phyloP scores from a whole-genome alignment of 2,888 invertebrate genomes.

The Ornithoptera priamus region DNA sequence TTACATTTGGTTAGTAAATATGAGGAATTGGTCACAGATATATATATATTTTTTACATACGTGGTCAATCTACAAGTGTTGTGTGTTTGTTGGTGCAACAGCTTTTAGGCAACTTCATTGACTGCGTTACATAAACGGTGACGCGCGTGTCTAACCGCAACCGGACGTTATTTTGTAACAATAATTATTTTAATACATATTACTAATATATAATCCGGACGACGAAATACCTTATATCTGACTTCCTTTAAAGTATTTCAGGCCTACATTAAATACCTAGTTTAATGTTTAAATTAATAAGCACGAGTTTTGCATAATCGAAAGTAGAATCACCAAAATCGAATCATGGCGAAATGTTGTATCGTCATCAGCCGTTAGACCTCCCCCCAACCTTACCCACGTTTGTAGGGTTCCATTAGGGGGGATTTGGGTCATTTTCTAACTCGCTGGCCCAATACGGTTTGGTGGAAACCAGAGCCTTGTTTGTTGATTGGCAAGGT shows the following conservation, averaged over 20 bases:
- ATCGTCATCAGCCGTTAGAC: too few relatives aligned
- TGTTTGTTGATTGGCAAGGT: too few relatives aligned
- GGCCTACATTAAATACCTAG: too few relatives aligned
- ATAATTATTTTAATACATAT: constrained; percentile 7
- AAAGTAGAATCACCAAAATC: too few relatives aligned
- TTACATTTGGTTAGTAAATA: not conserved
- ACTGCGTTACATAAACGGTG: constrained; percentile 20
- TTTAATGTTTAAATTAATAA: too few relatives aligned
- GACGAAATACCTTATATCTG: constrained; percentile 13
- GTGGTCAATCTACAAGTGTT: constrained; percentile 17
- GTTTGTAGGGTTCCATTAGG: too few relatives aligned
- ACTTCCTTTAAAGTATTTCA: not conserved
- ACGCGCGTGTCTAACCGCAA: constrained; percentile 12
- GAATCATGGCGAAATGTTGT: too few relatives aligned
- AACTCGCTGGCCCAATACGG: too few relatives aligned
- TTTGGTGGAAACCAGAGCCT: too few relatives aligned
- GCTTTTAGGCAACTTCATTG: constrained; percentile 26
- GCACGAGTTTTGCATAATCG: too few relatives aligned
- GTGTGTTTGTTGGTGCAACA: constrained; percentile 11
- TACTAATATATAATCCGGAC: constrained; percentile 3
- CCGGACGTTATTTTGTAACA: constrained; percentile 28
- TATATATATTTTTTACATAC: not conserved
- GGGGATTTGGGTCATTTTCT: too few relatives aligned
- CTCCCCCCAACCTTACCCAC: too few relatives aligned
- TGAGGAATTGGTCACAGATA: constrained; percentile 10